Percentiles rank a stretch among this genome's conserved stretches.
Evolutionary conservation across 1,140 invertebrate species (phyloP).

Genomic region (Ips typographus): DNA sequence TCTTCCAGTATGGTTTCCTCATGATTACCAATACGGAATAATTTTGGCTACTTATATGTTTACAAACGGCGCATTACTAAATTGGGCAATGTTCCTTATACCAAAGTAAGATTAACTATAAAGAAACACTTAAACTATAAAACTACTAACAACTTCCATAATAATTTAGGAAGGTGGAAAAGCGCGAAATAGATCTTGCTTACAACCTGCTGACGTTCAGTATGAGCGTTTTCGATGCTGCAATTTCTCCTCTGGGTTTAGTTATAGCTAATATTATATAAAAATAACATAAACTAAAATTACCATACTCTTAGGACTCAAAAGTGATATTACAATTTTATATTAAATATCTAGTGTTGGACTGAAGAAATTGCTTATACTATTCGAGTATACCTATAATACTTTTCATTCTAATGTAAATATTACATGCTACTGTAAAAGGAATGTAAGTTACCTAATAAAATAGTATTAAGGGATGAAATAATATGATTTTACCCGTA

Average conservation of each 20-base stretch:
- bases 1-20: conserved; percentile 73
- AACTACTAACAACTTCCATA: not conserved
- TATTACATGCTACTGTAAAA: no score
- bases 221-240: conserved; percentile 75
- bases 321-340: no score
- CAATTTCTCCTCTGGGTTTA: conserved; percentile 75
- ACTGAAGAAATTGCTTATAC: no score
- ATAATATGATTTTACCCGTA: no score
- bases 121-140: not conserved
- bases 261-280: conserved; percentile 71
- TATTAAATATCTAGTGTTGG: no score
- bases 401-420: no score
- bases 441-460: no score
- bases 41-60: conserved; percentile 78
- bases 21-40: conserved; percentile 78
- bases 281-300: no score
- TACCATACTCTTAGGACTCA: no score
- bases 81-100: conserved; percentile 78
- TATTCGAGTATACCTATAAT: no score
- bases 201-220: conserved; percentile 82
- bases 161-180: conserved; percentile 64
- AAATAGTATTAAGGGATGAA: no score
- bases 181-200: conserved; percentile 78
- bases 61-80: conserved; percentile 86
- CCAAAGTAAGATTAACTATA: conserved; percentile 66